phyloP scores from a whole-genome alignment of 2,888 invertebrate species.

The Pogonocherus hispidulus region DNA sequence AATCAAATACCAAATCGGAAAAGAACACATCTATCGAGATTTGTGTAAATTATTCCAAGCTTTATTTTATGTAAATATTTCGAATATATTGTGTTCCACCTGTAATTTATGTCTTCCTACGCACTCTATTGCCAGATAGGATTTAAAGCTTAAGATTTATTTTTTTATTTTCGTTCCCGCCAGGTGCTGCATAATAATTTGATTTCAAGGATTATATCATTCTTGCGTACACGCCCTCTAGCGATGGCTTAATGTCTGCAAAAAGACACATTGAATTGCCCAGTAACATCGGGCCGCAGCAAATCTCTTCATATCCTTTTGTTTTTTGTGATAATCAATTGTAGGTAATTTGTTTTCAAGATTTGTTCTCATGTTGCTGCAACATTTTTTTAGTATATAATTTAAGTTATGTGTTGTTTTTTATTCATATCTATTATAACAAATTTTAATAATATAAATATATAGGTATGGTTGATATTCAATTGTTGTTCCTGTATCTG shows the following conservation, averaged over 20 bases:
- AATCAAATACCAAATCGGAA: neutral
- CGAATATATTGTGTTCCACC: neutral
- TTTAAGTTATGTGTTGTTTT: too few relatives aligned
- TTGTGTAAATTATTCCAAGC: neutral
- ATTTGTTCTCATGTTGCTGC: too few relatives aligned
- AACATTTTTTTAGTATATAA: too few relatives aligned
- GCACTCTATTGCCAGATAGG: neutral
- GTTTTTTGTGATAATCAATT: too few relatives aligned
- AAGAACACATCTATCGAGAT: neutral
- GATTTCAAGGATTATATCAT: slow-evolving; percentile 1
- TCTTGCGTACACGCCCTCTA: neutral
- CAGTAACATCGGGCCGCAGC: too few relatives aligned
- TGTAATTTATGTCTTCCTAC: slow-evolving; percentile 3
- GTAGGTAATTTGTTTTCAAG: too few relatives aligned
- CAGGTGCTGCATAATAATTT: slow-evolving; percentile 4
- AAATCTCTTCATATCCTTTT: too few relatives aligned
- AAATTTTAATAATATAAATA: too few relatives aligned
- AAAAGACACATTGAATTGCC: too few relatives aligned
- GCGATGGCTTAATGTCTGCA: neutral
- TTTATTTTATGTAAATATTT: slow-evolving; percentile 7
- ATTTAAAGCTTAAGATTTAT: neutral
- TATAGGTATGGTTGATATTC: too few relatives aligned
- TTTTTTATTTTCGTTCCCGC: neutral
- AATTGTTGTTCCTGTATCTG: too few relatives aligned
- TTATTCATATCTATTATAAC: too few relatives aligned